Evolutionary conservation across 2,888 invertebrate genomes (phyloP).

Genomic region (Rhogogaster chlorosoma): DNA sequence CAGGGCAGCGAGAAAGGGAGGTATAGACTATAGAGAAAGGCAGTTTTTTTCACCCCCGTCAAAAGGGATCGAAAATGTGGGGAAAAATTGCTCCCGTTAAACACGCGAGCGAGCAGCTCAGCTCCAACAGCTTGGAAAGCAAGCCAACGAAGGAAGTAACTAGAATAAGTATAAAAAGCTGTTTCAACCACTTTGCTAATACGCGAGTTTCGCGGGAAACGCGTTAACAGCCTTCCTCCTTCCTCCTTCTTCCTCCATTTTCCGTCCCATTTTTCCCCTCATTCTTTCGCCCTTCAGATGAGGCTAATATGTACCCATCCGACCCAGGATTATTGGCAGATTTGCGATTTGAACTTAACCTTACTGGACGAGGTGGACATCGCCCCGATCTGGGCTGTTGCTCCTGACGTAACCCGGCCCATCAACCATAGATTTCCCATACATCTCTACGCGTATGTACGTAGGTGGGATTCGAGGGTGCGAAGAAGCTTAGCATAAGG

Average conservation of each 20-base stretch:
- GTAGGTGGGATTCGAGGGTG: background rate
- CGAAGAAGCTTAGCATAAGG: background rate
- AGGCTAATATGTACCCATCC: background rate
- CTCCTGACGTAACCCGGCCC: background rate
- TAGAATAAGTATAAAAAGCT: slow-evolving; percentile 35
- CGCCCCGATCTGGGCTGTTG: background rate
- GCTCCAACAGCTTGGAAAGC: background rate
- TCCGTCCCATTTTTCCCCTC: background rate
- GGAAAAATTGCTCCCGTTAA: slow-evolving; percentile 29
- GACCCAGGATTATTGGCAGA: slow-evolving; percentile 34
- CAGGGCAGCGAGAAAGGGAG: background rate
- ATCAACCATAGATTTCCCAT: background rate
- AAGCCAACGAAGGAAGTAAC: background rate
- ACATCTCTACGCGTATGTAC: background rate
- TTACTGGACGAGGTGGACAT: background rate
- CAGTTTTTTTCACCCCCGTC: background rate
- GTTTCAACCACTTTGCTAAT: slow-evolving; percentile 33
- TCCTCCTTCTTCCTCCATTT: slow-evolving; percentile 27
- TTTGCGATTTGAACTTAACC: background rate
- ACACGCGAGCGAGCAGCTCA: background rate
- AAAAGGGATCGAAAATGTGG: slow-evolving; percentile 13
- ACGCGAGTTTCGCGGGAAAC: slow-evolving; percentile 38
- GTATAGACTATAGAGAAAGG: background rate
- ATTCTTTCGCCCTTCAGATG: background rate
- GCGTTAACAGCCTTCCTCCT: slow-evolving; percentile 44